Evolutionary conservation across 2,888 invertebrate genomes (phyloP), one percentile per base, ranked within the genome.

Genomic region (Proisotoma minuta): DNA sequence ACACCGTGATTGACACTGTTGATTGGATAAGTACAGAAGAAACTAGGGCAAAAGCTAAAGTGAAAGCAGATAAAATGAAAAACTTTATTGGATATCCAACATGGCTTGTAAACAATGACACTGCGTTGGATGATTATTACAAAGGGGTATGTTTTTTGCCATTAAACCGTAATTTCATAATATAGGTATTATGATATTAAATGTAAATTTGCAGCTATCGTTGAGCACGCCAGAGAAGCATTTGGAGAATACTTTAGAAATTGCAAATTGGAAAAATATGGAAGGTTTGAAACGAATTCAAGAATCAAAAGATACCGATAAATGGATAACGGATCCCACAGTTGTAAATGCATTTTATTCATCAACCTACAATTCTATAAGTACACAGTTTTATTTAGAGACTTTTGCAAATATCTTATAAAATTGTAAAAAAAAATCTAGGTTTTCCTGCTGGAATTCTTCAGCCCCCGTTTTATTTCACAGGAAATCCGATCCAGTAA

Each of bases 81-180:
- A 86, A 89, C 0, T 91, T 94, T 77, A 93, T 95, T 75, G 95
- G 91, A 0, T 95, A 94, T 78, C 94, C 95, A 0, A 88, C 88
- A 74, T 94, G 92, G 78, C 84, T 95, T 76, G 80, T 93, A 51
- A 63, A 64, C 57, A 65, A 64, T 47, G 83, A 91, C 72, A 80
- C 82, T 1, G 91, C 90, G 76, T 80, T 95, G 2, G 87, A 86
- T 49, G 82, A 87, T 59, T 89, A 91, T 77, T 94, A 91, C 76
- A 77, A 83, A 8, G 84, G 85, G 59, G 86, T 87, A 78, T 79
- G 82, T 75, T 50, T 57, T 4, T 3, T 23, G n/a, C 23, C 27
- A 27, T 56, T 40, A 48, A n/a, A n/a, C n/a, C n/a, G n/a, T n/a
- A n/a, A n/a, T n/a, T n/a, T n/a, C n/a, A n/a, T n/a, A n/a, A n/a